phyloP scores from a whole-genome alignment of 2,113 vertebrate genomes.

The Tyrannus savana region DNA sequence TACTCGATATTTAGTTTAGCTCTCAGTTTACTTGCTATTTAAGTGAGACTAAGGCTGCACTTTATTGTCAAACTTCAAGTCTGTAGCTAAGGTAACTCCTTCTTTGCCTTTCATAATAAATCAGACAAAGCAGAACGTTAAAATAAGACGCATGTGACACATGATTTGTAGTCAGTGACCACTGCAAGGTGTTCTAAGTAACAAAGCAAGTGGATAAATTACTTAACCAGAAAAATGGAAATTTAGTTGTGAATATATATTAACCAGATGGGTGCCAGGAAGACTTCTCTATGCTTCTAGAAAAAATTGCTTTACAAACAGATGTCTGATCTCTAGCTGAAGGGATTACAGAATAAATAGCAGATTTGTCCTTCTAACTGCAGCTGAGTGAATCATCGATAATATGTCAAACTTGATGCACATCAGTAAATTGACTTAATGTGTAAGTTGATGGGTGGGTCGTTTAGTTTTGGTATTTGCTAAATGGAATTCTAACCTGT shows the following conservation, averaged over 20 bases:
- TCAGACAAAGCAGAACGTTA: neutral
- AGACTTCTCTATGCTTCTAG: neutral
- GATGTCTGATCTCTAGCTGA: slow-evolving; percentile 36
- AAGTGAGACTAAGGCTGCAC: neutral
- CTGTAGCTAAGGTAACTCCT: neutral
- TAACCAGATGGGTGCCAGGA: slow-evolving; percentile 24
- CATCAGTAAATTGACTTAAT: neutral
- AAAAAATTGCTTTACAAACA: slow-evolving; percentile 30
- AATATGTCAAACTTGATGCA: neutral
- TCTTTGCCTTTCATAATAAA: neutral
- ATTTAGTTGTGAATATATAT: neutral
- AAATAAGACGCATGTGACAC: neutral
- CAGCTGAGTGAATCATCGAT: neutral
- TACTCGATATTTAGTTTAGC: neutral
- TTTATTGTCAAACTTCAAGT: neutral
- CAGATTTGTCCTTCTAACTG: slow-evolving; percentile 17
- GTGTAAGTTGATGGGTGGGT: neutral
- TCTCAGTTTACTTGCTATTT: neutral
- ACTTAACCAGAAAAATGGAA: neutral
- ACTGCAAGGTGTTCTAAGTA: neutral
- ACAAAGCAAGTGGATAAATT: neutral
- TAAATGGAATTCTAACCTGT: neutral
- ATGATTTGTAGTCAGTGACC: neutral
- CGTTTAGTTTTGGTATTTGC: neutral
- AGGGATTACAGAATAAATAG: slow-evolving; percentile 37